Conservation (phyloP, 1,140 invertebrate species). For the Semibalanus balanoides region DNA sequence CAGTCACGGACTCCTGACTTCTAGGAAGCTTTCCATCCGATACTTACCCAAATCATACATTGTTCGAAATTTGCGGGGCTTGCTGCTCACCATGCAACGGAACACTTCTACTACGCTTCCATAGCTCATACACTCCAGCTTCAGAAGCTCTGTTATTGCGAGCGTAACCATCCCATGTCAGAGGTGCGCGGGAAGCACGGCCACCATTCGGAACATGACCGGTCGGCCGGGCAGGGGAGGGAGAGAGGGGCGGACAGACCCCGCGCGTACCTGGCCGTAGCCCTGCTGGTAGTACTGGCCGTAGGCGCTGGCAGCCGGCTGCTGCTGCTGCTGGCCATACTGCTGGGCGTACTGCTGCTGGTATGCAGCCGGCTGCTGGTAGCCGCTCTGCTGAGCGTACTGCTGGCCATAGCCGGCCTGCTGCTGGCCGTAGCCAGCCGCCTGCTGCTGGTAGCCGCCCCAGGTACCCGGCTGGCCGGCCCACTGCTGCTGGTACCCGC, state of each 20-base stretch:
- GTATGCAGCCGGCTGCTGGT: neutral
- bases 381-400: neutral
- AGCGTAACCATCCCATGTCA: too few relatives aligned
- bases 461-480: slow-evolving; percentile 2
- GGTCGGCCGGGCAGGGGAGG: neutral
- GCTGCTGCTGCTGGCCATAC: neutral
- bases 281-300: neutral
- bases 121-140: too few relatives aligned
- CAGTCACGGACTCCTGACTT: too few relatives aligned
- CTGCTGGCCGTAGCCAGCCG: slow-evolving; percentile 2
- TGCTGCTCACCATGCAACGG: too few relatives aligned
- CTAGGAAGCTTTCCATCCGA: too few relatives aligned
- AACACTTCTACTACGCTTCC: too few relatives aligned
- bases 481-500: slow-evolving; percentile 7
- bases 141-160: too few relatives aligned
- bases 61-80: too few relatives aligned
- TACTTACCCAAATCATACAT: too few relatives aligned
- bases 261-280: neutral
- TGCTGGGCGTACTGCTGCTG: neutral
- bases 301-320: neutral
- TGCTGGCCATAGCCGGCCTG: neutral
- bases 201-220: too few relatives aligned
- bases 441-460: slow-evolving; percentile 10
- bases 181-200: too few relatives aligned
- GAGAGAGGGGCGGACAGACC: too few relatives aligned